Percentiles rank a stretch among this genome's conserved stretches.
phyloP scores from a whole-genome alignment of 2,113 vertebrate genomes.

The Barnardius zonarius region DNA sequence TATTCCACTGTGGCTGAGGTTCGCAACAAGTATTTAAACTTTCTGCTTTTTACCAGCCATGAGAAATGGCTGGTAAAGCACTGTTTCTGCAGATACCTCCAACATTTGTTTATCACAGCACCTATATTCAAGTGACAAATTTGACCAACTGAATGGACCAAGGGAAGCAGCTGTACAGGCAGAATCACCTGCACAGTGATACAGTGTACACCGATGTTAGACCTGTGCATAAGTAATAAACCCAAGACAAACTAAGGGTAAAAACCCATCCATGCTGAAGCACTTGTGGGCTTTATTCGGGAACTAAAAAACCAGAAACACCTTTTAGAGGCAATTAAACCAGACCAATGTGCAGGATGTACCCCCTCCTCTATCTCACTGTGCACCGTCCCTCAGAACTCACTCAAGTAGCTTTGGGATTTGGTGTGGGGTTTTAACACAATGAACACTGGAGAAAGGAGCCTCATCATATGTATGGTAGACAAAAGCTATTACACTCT shows the following conservation, averaged over 20 bases:
- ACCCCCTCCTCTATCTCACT: neutral
- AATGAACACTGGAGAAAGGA: neutral
- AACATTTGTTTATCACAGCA: neutral
- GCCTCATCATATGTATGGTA: neutral
- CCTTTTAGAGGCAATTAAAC: neutral
- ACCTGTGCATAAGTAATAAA: neutral
- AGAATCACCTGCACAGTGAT: neutral
- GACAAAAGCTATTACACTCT: neutral
- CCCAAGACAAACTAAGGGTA: neutral
- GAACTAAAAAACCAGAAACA: neutral
- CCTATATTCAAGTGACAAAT: neutral
- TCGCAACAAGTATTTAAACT: neutral
- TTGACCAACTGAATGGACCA: neutral
- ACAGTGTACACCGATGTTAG: rapidly evolving
- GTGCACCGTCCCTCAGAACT: neutral
- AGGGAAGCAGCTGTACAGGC: neutral
- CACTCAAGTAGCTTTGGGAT: neutral
- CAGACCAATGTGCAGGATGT: neutral
- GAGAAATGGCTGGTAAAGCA: neutral
- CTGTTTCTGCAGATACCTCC: neutral
- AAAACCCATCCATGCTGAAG: neutral
- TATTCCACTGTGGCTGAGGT: neutral
- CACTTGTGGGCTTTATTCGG: neutral
- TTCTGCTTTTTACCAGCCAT: neutral
- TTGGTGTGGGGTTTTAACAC: neutral